A percentile compares a stretch with the other conserved stretches of the same genome.
phyloP scores from a whole-genome alignment of 2,888 invertebrate species.

The Phyllotreta striolata region DNA sequence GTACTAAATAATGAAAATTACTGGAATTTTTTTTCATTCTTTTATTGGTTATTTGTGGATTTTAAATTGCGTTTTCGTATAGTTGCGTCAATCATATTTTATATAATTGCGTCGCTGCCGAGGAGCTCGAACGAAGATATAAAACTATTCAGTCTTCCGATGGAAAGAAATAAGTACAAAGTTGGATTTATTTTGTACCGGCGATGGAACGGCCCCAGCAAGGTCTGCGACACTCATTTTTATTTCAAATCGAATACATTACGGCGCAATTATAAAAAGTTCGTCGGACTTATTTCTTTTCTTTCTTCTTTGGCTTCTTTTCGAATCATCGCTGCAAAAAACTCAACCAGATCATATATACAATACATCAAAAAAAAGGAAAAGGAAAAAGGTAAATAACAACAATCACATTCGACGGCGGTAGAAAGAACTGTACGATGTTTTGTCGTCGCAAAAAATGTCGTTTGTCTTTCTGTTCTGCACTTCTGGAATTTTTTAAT shows the following conservation, averaged over 20 bases:
- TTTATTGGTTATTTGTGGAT: no score
- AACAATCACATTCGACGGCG: constrained; percentile 2
- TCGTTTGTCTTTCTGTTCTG: constrained; percentile 13
- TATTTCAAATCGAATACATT: constrained; percentile 51
- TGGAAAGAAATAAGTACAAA: constrained; percentile 56
- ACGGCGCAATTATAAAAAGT: constrained; percentile 53
- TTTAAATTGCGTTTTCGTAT: no score
- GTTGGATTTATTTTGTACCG: constrained; percentile 55
- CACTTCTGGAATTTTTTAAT: constrained; percentile 27
- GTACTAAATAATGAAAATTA: no score
- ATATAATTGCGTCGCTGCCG: neutral
- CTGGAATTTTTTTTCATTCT: no score
- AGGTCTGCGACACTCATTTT: constrained; percentile 53
- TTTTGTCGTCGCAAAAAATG: constrained; percentile 27
- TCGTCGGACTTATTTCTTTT: constrained; percentile 44
- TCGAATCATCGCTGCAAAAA: constrained; percentile 39
- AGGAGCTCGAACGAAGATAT: constrained; percentile 12
- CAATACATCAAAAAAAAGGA: constrained; percentile 35
- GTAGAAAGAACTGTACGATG: constrained; percentile 21
- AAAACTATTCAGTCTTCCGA: constrained; percentile 47
- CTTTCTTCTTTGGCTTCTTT: constrained; percentile 10
- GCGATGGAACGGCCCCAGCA: constrained; percentile 47
- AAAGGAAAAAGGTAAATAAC: constrained; percentile 26
- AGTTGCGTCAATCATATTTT: neutral
- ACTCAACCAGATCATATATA: constrained; percentile 42